These are phyloP conservation scores for Hypena proboscidalis DNA, from an alignment of 2,888 invertebrate genomes.

Conservation along the genomic window DNA sequence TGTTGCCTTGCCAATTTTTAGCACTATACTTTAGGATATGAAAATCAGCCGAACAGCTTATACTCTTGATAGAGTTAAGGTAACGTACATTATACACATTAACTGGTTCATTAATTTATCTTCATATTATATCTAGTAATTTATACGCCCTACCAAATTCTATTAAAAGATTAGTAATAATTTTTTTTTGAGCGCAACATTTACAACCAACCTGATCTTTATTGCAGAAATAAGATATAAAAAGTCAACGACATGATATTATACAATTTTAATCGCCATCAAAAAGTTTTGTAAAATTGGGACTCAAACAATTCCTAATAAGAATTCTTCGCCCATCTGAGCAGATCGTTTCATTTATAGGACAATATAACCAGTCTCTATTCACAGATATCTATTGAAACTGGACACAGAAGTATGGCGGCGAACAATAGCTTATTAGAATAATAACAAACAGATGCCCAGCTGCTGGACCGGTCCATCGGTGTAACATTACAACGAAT, in stretches of 20 bases:
- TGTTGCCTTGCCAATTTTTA: too few relatives aligned
- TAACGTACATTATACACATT: too few relatives aligned
- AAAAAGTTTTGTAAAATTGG: too few relatives aligned
- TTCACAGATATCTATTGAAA: slow-evolving; percentile 45
- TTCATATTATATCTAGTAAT: neutral
- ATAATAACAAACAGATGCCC: slow-evolving; percentile 53
- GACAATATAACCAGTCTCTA: slow-evolving; percentile 41
- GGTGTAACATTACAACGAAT: slow-evolving; percentile 25
- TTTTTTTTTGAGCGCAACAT: too few relatives aligned
- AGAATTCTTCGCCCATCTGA: slow-evolving; percentile 8
- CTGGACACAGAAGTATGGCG: slow-evolving; percentile 40
- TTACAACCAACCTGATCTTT: too few relatives aligned
- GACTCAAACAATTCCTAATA: slow-evolving; percentile 8
- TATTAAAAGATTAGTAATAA: too few relatives aligned
- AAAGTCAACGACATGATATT: too few relatives aligned
- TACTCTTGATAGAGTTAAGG: too few relatives aligned
- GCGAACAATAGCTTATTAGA: slow-evolving; percentile 55
- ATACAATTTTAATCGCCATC: too few relatives aligned
- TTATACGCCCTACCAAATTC: neutral
- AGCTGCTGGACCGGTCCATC: slow-evolving; percentile 74
- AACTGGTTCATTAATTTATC: neutral
- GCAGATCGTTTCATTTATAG: slow-evolving; percentile 12
- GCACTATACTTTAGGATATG: too few relatives aligned
- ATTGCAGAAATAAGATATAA: too few relatives aligned
- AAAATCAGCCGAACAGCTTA: too few relatives aligned